Base-by-base conservation (phyloP, 1,140 invertebrate genomes). In the Oedothorax gibbosus region DNA sequence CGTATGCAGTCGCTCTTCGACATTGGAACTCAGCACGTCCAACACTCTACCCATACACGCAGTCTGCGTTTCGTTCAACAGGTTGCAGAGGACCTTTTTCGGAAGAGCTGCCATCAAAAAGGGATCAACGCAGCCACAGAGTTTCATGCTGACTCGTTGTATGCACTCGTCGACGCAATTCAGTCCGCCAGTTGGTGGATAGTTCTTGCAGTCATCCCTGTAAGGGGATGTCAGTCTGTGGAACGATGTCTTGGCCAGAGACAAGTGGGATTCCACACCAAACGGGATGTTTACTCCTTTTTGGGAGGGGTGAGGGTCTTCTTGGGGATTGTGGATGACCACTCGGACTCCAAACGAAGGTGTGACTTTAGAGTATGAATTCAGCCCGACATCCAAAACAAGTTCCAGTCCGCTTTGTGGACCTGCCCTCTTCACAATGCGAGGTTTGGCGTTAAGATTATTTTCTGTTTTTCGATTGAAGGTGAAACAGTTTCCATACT, bases 71-170 rank as follows among this genome's bases (percentile, higher is more conserved):
- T 14, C 6, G 14, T 84, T 84, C 9, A 68, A 56, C 0, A 76
- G 51, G 18, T 84, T 21, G 35, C 81, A 84, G 14, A 6, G 64
- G 4, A 7, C 54, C n/a, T 15, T 15, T 53, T 35, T 15, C 8
- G 12, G 11, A n/a, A 14, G 1, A 14, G 14, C n/a, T 14, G 10
- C 20, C 7, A 14, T 7, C 7, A 78, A n/a, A 10, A 79, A 66
- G 56, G 77, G 77, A 49, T 79, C 77, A 7, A 57, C 53, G 50
- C 77, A 79, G 21, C 35, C 60, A 15, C 77, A 79, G 12, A 53
- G 20, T 3, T 18, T 9, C n/a, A 66, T 50, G 35, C 64, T 79
- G 35, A 11, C 21, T 11, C 35, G 11, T 56, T 66, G 64, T 12
- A 66, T 51, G 12, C 77, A 79, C 49, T 66, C 50, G 9, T 53